These are phyloP conservation scores for Drosophila jambulina DNA, from an alignment of 1,140 invertebrate genomes.

Conservation along the genomic window DNA sequence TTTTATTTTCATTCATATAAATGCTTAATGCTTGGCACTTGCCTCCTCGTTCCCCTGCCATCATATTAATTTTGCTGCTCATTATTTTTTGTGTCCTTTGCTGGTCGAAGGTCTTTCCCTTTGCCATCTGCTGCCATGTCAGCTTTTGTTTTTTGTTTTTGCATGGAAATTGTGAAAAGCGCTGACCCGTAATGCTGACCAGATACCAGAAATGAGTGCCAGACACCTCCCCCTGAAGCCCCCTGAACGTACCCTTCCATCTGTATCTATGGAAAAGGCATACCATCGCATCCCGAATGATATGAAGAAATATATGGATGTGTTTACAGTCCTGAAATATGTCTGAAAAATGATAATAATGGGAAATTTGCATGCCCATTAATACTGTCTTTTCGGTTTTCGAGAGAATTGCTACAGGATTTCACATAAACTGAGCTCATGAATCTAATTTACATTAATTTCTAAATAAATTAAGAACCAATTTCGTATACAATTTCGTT, in stretches of 20 bases:
- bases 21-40: no score
- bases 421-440: background rate
- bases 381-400: background rate
- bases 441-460: no score
- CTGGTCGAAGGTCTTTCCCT: conserved; percentile 24
- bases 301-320: background rate
- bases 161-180: conserved; percentile 61
- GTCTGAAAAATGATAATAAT: background rate
- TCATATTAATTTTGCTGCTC: background rate
- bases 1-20: no score
- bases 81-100: conserved; percentile 4
- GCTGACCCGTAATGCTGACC: conserved; percentile 65
- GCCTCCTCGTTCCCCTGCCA: no score
- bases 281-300: conserved; percentile 1
- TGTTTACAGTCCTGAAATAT: background rate
- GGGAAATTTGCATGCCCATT: background rate
- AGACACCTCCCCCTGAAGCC: conserved; percentile 1
- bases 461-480: no score
- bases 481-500: no score
- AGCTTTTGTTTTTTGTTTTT: conserved; percentile 65
- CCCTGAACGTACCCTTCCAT: background rate
- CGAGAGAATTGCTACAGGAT: background rate
- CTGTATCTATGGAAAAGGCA: background rate
- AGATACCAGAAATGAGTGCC: conserved; percentile 47
- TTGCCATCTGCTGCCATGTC: conserved; percentile 67